These are phyloP conservation scores for Napeogenes inachia DNA, from an alignment of 2,888 invertebrate genomes.

Conservation along the genomic window DNA sequence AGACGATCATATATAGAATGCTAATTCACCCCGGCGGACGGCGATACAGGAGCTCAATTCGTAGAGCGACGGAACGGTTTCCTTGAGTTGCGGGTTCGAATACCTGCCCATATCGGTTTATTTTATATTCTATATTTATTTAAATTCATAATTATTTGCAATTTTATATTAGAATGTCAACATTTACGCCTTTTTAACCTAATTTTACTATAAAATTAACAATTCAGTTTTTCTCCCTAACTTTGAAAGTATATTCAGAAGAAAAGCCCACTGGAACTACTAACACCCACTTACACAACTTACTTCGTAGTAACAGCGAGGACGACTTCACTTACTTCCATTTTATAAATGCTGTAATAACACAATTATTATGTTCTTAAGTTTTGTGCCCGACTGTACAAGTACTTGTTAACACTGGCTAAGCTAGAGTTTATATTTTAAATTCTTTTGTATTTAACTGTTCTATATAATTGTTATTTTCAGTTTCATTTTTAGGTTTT, in stretches of 20 bases:
- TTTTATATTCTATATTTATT: too few relatives aligned
- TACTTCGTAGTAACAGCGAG: slow-evolving; percentile 8
- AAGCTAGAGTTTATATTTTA: neutral
- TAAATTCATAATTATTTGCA: too few relatives aligned
- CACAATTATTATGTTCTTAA: slow-evolving; percentile 9
- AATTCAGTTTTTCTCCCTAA: slow-evolving; percentile 3
- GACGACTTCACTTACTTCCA: neutral
- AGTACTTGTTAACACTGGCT: neutral
- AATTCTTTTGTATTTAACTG: neutral
- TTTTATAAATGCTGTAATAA: slow-evolving; percentile 11
- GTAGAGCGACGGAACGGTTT: too few relatives aligned
- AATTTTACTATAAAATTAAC: too few relatives aligned
- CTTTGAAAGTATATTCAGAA: slow-evolving; percentile 7
- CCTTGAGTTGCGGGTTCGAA: too few relatives aligned
- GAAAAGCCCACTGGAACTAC: slow-evolving; percentile 13
- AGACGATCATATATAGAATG: too few relatives aligned
- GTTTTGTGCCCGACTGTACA: slow-evolving; percentile 11
- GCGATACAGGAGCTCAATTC: too few relatives aligned
- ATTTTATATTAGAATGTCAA: too few relatives aligned
- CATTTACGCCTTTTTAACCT: too few relatives aligned
- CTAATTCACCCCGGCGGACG: too few relatives aligned
- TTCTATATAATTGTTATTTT: neutral
- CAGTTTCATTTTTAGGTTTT: too few relatives aligned
- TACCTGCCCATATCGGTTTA: too few relatives aligned
- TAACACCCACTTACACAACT: slow-evolving; percentile 16